A percentile compares a stretch with the other conserved stretches of the same genome.
These are phyloP conservation scores for Plestiodon gilberti DNA, from an alignment of 2,113 vertebrate species.

Conservation along the genomic window DNA sequence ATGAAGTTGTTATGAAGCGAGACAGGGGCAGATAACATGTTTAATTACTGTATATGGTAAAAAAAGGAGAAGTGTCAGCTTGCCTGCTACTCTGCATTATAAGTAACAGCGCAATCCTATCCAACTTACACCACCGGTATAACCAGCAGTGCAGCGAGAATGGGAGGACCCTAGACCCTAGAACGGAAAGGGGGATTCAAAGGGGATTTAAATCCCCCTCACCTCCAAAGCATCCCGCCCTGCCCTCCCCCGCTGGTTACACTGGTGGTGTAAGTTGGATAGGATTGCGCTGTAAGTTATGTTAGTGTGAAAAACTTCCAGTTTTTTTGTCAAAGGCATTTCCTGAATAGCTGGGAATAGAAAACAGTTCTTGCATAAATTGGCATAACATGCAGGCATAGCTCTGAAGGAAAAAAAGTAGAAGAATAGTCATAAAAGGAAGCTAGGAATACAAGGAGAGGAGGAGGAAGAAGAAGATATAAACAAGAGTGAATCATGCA, in stretches of 20 bases:
- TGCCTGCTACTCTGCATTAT: background rate
- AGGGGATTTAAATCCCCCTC: no score
- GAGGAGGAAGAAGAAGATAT: conserved; percentile 31
- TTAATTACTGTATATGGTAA: conserved; percentile 28
- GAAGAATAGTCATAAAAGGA: background rate
- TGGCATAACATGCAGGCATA: conserved; percentile 16
- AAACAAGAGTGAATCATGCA: conserved; percentile 9
- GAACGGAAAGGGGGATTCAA: no score
- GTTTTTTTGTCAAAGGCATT: conserved; percentile 16
- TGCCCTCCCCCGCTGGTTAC: no score
- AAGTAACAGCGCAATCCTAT: no score
- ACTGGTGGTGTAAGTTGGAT: no score
- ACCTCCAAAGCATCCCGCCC: no score
- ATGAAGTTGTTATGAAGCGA: conserved; percentile 15
- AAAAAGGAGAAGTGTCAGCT: background rate
- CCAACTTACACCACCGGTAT: no score
- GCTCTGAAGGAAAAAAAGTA: background rate
- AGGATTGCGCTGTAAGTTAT: no score
- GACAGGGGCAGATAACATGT: background rate
- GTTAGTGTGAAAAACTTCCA: conserved; percentile 16
- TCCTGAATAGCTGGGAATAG: conserved; percentile 42
- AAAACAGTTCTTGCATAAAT: conserved; percentile 21
- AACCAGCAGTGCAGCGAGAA: no score
- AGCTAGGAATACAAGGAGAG: conserved; percentile 17
- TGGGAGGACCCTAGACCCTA: no score